Conservation (phyloP, 2,113 vertebrate species). For the Pygathrix nemaeus region DNA sequence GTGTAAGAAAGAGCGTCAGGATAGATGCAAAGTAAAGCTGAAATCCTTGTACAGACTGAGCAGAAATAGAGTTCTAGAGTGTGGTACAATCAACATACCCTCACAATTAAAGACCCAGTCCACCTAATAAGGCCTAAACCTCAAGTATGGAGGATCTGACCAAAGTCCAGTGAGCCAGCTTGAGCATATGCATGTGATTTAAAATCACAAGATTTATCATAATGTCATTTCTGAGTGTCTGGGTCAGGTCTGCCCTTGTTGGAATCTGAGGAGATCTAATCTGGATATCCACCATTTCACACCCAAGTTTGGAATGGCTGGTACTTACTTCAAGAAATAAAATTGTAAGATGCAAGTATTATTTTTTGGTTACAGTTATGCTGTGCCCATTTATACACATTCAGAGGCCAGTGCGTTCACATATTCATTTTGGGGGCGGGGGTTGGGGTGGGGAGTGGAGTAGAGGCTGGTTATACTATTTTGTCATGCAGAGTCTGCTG, state of each 20-base stretch:
- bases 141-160: not conserved
- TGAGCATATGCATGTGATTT: not conserved
- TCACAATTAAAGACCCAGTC: not conserved
- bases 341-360: not conserved
- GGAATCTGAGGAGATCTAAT: not conserved
- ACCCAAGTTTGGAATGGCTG: not conserved
- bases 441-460: accelerated
- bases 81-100: too few relatives aligned
- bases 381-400: not conserved
- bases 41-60: not conserved
- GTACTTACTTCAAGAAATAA: not conserved
- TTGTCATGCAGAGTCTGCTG: not conserved
- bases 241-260: not conserved
- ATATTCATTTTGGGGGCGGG: not conserved
- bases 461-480: not conserved
- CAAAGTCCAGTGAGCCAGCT: not conserved
- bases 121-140: not conserved
- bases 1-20: not conserved
- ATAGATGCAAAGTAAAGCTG: not conserved
- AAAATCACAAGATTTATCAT: not conserved
- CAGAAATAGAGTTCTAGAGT: not conserved
- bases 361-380: not conserved
- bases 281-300: not conserved
- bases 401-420: not conserved
- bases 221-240: not conserved